Conservation (phyloP, 2,113 vertebrate genomes). For the Cheirogaleus medius region DNA sequence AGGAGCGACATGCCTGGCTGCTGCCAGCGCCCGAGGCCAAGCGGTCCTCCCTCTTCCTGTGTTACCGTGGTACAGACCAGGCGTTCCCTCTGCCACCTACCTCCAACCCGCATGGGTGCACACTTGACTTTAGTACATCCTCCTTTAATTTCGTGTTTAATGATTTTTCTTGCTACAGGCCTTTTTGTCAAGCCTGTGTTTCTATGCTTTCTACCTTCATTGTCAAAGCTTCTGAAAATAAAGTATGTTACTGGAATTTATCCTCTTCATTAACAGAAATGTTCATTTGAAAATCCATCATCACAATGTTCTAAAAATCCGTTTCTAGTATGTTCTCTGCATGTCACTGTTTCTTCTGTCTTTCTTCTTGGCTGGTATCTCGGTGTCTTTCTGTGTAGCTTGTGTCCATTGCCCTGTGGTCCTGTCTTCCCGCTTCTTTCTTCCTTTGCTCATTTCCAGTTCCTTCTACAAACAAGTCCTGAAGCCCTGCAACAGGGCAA, state of each 20-base stretch:
- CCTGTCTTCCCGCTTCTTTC: not conserved
- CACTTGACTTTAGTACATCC: not conserved
- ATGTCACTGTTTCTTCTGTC: not conserved
- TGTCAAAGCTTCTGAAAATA: not conserved
- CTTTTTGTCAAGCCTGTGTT: not conserved
- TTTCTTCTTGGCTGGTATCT: not conserved
- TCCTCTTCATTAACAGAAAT: not conserved
- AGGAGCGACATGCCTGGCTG: not conserved
- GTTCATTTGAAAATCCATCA: not conserved
- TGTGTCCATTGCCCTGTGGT: no score
- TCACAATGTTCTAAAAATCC: not conserved
- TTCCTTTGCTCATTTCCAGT: not conserved
- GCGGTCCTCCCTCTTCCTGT: not conserved
- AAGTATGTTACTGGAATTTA: not conserved
- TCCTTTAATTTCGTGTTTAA: not conserved
- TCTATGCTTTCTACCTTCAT: not conserved
- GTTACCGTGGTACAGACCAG: not conserved
- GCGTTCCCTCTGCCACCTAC: not conserved
- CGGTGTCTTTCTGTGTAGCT: not conserved
- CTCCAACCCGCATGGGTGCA: rapidly evolving
- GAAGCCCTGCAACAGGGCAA: not conserved
- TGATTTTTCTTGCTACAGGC: not conserved
- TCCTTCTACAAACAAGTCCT: not conserved
- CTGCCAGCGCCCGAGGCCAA: not conserved
- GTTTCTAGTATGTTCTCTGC: not conserved